Percentiles rank a stretch among this genome's conserved stretches.
These are phyloP conservation scores for Pseudotriccus pelzelni DNA, from an alignment of 2,797 vertebrate species.

Conservation along the genomic window DNA sequence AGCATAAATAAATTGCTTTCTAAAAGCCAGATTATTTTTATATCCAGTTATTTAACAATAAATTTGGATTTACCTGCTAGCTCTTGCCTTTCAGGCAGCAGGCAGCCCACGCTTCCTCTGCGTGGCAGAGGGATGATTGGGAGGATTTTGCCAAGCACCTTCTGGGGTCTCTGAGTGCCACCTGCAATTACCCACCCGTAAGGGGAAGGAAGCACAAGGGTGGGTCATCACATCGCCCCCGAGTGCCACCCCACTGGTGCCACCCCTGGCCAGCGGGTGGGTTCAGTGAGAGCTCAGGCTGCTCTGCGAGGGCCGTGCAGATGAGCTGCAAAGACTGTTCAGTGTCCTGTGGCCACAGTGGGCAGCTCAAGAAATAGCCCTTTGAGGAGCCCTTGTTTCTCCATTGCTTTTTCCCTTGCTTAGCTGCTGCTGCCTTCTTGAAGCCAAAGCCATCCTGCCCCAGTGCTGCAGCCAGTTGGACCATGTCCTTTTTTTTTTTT, in stretches of 20 bases:
- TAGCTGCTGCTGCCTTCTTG: neutral
- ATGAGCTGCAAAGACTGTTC: neutral
- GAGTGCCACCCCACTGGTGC: neutral
- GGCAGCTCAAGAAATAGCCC: neutral
- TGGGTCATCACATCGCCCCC: neutral
- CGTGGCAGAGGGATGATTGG: accelerated
- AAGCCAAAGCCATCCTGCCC: neutral
- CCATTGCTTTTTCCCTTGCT: neutral
- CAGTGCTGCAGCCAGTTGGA: neutral
- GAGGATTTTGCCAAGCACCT: neutral
- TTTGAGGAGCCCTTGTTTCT: neutral
- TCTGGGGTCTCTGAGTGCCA: neutral
- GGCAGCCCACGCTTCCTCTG: neutral
- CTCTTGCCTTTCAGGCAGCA: neutral
- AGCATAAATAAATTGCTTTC: slow-evolving; percentile 58
- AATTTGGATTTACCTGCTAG: slow-evolving; percentile 11
- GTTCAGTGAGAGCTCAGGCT: neutral
- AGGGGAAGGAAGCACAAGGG: neutral
- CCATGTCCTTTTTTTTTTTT: neutral
- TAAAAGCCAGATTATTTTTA: slow-evolving; percentile 46
- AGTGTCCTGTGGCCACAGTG: accelerated
- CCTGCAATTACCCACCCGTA: neutral
- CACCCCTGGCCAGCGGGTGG: too few relatives aligned
- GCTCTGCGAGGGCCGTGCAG: accelerated
- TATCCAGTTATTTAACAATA: slow-evolving; percentile 6